A percentile compares a stretch with the other conserved stretches of the same genome.
Conservation (phyloP, 2,797 vertebrate genomes). For the Sylvilagus floridanus region DNA sequence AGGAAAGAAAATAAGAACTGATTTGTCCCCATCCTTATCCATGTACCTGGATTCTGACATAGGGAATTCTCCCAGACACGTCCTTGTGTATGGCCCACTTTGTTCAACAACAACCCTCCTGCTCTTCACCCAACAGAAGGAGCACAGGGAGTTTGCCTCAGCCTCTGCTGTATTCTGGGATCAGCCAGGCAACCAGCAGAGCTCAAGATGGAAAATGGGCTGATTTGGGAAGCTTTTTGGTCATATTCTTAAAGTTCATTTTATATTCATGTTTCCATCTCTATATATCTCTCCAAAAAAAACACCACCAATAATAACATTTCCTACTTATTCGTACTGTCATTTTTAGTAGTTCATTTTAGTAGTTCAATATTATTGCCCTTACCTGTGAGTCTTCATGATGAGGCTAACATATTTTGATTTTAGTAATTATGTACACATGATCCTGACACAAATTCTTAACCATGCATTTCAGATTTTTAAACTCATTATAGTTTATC, state of each 20-base stretch:
- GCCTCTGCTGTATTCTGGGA: background rate
- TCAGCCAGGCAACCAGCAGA: background rate
- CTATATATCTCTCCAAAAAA: background rate
- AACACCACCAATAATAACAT: too few species aligned
- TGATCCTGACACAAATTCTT: background rate
- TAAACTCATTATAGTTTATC: background rate
- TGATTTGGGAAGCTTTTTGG: background rate
- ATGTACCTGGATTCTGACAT: background rate
- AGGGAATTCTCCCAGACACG: background rate
- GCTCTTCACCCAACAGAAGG: background rate
- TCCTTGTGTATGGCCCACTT: background rate
- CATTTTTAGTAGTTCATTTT: background rate
- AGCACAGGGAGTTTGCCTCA: background rate
- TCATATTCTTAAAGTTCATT: background rate
- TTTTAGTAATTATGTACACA: background rate
- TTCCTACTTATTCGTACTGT: background rate
- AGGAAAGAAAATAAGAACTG: background rate
- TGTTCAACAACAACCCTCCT: background rate
- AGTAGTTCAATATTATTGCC: background rate
- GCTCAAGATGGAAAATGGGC: background rate
- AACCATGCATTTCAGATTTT: background rate
- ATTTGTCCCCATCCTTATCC: background rate
- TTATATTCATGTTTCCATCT: background rate
- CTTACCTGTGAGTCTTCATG: background rate
- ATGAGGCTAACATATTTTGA: constrained; percentile 3